A percentile compares a stretch with the other conserved stretches of the same genome.
Conservation (phyloP, 2,797 vertebrate genomes). For the Philypnodon macrostomus region DNA sequence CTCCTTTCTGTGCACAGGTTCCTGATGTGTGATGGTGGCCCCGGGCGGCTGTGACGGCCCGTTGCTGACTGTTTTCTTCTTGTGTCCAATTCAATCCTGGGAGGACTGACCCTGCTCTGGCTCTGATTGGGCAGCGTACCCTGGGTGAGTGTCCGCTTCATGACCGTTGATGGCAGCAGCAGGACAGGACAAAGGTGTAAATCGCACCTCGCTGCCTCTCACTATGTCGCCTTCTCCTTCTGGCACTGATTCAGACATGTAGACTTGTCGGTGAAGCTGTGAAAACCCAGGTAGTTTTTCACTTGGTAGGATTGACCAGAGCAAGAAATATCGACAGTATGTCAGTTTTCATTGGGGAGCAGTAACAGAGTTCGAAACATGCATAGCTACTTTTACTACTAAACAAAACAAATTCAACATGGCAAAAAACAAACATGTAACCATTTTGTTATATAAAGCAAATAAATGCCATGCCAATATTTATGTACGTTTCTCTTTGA, state of each 20-base stretch:
- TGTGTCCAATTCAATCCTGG: conserved; percentile 58
- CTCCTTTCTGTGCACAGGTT: conserved; percentile 55
- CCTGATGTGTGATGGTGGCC: conserved; percentile 81
- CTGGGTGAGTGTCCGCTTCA: conserved; percentile 61
- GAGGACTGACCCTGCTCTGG: conserved; percentile 48
- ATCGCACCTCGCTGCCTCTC: conserved; percentile 45
- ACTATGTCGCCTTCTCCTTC: conserved; percentile 4
- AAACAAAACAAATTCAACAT: no score
- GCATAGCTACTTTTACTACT: no score
- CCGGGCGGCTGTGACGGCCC: conserved; percentile 74
- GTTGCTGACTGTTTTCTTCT: conserved; percentile 63
- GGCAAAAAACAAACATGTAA: no score
- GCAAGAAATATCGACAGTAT: conserved; percentile 30
- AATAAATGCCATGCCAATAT: no score
- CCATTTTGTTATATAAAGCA: no score
- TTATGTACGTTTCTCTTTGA: no score
- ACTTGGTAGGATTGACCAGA: conserved; percentile 25
- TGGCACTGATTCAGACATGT: conserved; percentile 29
- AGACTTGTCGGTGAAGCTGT: conserved; percentile 39
- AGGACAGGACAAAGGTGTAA: conserved; percentile 43
- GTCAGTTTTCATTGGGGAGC: conserved; percentile 35
- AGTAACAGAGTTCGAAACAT: no score
- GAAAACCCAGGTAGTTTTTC: conserved; percentile 18
- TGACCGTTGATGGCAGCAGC: conserved; percentile 29
- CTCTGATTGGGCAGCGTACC: conserved; percentile 50